A percentile compares a stretch with the other conserved stretches of the same genome.
These are phyloP conservation scores for Symphodus melops DNA, from an alignment of 2,113 vertebrate species.

Conservation along the genomic window DNA sequence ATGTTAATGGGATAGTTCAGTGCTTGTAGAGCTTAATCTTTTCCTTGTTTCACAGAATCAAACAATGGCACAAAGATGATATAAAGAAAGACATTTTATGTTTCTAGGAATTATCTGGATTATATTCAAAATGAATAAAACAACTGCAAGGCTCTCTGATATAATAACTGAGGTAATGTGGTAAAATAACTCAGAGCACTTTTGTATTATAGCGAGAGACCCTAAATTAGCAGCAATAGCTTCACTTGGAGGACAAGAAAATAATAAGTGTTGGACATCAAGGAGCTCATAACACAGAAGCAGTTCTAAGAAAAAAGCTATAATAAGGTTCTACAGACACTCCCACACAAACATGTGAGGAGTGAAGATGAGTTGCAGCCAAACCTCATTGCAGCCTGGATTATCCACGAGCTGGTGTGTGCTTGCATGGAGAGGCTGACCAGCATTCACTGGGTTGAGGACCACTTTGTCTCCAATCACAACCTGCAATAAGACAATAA, in stretches of 20 bases:
- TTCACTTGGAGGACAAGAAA: slow-evolving; percentile 4
- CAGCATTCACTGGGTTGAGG: slow-evolving; percentile 96
- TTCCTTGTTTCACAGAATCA: neutral
- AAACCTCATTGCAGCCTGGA: slow-evolving; percentile 97
- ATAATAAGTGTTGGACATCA: slow-evolving; percentile 35
- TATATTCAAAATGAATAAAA: neutral
- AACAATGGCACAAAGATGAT: neutral
- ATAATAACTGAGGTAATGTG: neutral
- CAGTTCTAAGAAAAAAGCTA: neutral
- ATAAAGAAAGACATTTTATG: neutral
- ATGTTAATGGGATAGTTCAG: neutral
- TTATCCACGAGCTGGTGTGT: slow-evolving; percentile 97
- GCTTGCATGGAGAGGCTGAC: slow-evolving; percentile 97
- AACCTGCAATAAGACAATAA: slow-evolving; percentile 83
- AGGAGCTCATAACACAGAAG: slow-evolving; percentile 23
- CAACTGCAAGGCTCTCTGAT: neutral
- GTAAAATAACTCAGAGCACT: slow-evolving; percentile 7
- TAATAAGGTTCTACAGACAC: slow-evolving; percentile 22
- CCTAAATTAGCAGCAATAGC: neutral
- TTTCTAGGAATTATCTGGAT: no score
- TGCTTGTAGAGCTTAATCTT: neutral
- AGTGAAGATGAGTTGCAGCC: slow-evolving; percentile 37
- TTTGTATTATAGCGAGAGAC: neutral
- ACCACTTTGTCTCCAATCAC: slow-evolving; percentile 99
- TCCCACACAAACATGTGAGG: slow-evolving; percentile 37